Percentiles rank a stretch among this genome's conserved stretches.
phyloP scores from a whole-genome alignment of 2,888 invertebrate species.

The Sphecodes monilicornis region DNA sequence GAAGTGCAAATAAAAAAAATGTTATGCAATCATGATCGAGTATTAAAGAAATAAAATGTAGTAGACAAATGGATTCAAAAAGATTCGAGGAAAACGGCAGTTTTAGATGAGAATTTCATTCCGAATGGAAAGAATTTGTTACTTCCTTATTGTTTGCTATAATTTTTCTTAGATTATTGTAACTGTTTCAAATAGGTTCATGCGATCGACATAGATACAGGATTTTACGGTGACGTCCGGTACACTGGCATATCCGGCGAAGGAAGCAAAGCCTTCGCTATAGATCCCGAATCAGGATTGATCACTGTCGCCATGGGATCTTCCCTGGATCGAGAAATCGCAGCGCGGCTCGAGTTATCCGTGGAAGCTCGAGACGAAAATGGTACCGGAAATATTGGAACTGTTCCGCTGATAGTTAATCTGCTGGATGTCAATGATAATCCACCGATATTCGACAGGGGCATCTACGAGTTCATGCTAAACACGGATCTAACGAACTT shows the following conservation, averaged over 20 bases:
- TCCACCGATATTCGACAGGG: conserved; percentile 92
- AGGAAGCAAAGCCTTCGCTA: conserved; percentile 91
- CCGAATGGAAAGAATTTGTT: background rate
- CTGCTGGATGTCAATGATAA: conserved; percentile 94
- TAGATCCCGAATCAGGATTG: conserved; percentile 92
- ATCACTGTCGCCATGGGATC: conserved; percentile 91
- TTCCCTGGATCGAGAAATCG: conserved; percentile 93
- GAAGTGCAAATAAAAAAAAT: too few species aligned
- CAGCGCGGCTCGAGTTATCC: conserved; percentile 91
- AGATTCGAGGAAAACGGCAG: too few species aligned
- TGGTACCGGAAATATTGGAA: conserved; percentile 91
- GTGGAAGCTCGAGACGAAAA: conserved; percentile 96
- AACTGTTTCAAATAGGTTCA: conserved; percentile 86
- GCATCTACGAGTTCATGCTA: conserved; percentile 92
- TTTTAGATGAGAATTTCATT: too few species aligned
- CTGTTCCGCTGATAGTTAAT: conserved; percentile 90
- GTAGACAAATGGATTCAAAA: too few species aligned
- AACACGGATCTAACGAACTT: conserved; percentile 91
- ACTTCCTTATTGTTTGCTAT: too few species aligned
- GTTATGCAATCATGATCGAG: too few species aligned
- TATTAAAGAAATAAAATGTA: too few species aligned
- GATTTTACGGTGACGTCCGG: conserved; percentile 90
- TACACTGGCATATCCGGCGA: conserved; percentile 92
- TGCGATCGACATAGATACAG: conserved; percentile 93
- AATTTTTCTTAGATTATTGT: background rate